Percentiles rank a stretch among this genome's conserved stretches.
phyloP scores from a whole-genome alignment of 2,797 vertebrate genomes.

The Melopsittacus undulatus region DNA sequence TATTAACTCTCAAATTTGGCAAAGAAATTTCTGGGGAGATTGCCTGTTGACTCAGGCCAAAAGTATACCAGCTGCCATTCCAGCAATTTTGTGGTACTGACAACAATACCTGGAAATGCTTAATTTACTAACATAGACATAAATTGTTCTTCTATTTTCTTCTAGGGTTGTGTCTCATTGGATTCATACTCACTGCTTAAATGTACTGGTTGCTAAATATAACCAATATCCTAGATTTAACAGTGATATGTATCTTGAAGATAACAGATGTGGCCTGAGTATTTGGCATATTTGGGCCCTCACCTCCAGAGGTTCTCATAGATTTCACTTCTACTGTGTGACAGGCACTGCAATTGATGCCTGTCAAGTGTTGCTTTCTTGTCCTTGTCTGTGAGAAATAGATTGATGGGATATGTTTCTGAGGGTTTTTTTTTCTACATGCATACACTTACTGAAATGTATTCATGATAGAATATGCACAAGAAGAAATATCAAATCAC shows the following conservation, averaged over 20 bases:
- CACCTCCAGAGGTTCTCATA: neutral
- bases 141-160: neutral
- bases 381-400: neutral
- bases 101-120: neutral
- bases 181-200: neutral
- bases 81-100: neutral
- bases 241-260: neutral
- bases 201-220: neutral
- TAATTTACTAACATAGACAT: neutral
- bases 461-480: neutral
- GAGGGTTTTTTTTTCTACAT: neutral
- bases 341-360: neutral
- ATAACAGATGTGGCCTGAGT: neutral
- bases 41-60: neutral
- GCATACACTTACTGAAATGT: neutral
- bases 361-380: neutral
- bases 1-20: neutral
- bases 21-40: neutral
- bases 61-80: neutral
- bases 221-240: neutral
- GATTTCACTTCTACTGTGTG: neutral
- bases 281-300: neutral
- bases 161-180: neutral
- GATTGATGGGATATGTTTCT: neutral
- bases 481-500: neutral